These are phyloP conservation scores for Babyrousa celebensis DNA, from an alignment of 2,797 vertebrate species.

Conservation along the genomic window DNA sequence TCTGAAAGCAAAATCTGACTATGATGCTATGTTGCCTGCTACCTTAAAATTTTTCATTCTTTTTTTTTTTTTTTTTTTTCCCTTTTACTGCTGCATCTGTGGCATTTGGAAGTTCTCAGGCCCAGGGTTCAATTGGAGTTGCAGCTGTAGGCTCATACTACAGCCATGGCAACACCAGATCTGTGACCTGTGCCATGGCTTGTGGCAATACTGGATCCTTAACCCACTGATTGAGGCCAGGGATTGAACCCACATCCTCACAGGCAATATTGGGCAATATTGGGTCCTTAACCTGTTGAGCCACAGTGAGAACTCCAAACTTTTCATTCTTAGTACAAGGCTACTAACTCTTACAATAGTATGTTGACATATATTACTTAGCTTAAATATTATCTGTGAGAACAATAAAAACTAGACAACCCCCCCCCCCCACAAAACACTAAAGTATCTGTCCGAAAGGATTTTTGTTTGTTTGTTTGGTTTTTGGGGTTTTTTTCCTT, in stretches of 20 bases:
- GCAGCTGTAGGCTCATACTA: too few relatives aligned
- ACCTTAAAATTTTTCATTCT: background rate
- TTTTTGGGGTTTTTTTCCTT: too few relatives aligned
- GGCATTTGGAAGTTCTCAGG: too few relatives aligned
- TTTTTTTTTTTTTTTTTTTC: background rate
- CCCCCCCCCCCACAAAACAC: background rate
- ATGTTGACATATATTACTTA: slow-evolving; percentile 8
- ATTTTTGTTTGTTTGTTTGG: background rate
- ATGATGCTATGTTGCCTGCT: background rate
- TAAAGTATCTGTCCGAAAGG: background rate
- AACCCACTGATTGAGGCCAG: too few relatives aligned
- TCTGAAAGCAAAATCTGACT: background rate
- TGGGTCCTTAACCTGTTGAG: too few relatives aligned
- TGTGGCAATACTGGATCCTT: too few relatives aligned
- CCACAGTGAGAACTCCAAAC: background rate
- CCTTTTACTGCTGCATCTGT: too few relatives aligned
- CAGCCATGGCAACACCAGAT: too few relatives aligned
- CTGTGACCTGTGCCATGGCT: too few relatives aligned
- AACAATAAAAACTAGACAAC: background rate
- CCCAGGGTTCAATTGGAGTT: too few relatives aligned
- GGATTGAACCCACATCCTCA: too few relatives aligned
- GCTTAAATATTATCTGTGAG: background rate
- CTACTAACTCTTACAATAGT: background rate
- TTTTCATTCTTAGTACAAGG: slow-evolving; percentile 20
- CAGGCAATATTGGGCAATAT: too few relatives aligned